A percentile compares a stretch with the other conserved stretches of the same genome.
Evolutionary conservation across 2,888 invertebrate species (phyloP).

Genomic region (Apomyelois bistriatella): DNA sequence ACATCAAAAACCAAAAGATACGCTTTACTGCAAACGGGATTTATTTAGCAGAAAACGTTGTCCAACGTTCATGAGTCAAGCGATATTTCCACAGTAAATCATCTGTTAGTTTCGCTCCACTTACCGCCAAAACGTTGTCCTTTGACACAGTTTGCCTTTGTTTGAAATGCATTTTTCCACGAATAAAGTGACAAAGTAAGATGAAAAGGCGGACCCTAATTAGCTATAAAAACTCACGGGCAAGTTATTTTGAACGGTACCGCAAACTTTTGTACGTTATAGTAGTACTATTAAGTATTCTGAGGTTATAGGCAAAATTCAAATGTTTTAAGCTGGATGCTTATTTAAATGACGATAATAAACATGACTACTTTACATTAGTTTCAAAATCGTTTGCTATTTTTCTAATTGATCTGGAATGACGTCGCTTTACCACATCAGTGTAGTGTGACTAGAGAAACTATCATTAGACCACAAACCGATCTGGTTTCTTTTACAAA

Average conservation of each 20-base stretch:
- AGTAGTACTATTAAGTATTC: too few species aligned
- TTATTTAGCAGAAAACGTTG: conserved; percentile 5
- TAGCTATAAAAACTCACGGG: conserved; percentile 44
- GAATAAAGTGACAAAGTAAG: conserved; percentile 65
- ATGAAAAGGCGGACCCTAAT: conserved; percentile 59
- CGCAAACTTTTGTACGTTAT: too few species aligned
- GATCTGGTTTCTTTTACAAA: too few species aligned
- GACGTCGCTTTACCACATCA: too few species aligned
- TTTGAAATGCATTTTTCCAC: conserved; percentile 56
- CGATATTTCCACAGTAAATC: conserved; percentile 10
- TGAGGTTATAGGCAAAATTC: too few species aligned
- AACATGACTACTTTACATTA: too few species aligned
- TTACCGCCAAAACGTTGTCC: conserved; percentile 37
- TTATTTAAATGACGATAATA: too few species aligned
- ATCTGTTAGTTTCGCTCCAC: conserved; percentile 26
- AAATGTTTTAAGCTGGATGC: too few species aligned
- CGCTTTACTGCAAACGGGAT: background rate
- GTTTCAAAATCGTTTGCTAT: too few species aligned
- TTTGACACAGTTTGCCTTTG: conserved; percentile 59
- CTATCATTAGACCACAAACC: too few species aligned
- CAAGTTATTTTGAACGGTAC: background rate
- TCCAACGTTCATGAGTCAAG: background rate
- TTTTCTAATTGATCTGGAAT: too few species aligned
- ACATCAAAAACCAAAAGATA: background rate
- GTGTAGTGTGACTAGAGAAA: too few species aligned